phyloP scores from a whole-genome alignment of 2,113 vertebrate species.

The Saimiri boliviensis region DNA sequence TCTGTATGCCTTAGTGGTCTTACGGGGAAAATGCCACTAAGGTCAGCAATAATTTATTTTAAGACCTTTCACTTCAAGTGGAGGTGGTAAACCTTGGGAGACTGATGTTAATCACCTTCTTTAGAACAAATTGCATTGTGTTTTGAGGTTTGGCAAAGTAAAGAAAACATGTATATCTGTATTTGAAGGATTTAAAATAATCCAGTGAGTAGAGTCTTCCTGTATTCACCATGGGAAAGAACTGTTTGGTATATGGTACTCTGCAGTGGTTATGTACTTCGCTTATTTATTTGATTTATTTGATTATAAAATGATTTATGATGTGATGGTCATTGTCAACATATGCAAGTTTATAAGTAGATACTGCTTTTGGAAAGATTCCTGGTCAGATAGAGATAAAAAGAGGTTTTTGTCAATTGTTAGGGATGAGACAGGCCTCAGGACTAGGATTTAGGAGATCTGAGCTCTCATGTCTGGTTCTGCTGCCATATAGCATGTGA shows the following conservation, averaged over 20 bases:
- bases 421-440: not conserved
- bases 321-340: not conserved
- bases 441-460: not conserved
- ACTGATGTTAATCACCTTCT: not conserved
- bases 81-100: not conserved
- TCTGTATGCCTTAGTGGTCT: not conserved
- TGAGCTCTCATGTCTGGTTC: not conserved
- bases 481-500: not conserved
- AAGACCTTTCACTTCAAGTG: not conserved
- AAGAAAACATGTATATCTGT: not conserved
- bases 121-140: not conserved
- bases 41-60: constrained; percentile 1
- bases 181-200: not conserved
- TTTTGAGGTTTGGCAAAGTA: not conserved
- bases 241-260: not conserved
- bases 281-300: not conserved
- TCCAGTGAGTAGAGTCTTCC: not conserved
- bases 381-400: not conserved
- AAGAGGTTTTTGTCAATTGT: not conserved
- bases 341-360: not conserved
- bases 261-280: not conserved
- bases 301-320: not conserved
- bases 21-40: not conserved
- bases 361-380: not conserved
- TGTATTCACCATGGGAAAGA: not conserved